These are phyloP conservation scores for Chrysaora quinquecirrha DNA, from an alignment of 30 jellyfish, hydroid and myxozoan species.

Conservation along the genomic window DNA sequence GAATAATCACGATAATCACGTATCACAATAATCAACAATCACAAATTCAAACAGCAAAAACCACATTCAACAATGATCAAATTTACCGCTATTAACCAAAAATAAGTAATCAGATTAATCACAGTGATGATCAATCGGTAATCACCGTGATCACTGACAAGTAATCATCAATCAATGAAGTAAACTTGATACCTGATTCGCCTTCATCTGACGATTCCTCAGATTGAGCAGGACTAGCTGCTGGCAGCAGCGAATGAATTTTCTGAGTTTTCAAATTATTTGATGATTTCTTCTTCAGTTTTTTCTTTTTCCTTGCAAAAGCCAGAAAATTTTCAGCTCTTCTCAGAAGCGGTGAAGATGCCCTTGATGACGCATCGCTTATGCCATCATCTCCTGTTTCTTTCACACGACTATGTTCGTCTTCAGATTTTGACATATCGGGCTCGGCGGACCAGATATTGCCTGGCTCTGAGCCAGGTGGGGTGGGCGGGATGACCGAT, in stretches of 20 bases:
- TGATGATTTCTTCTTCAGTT: slow-evolving; percentile 31
- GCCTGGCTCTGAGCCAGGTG: slow-evolving; percentile 35
- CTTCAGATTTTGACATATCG: slow-evolving; percentile 16
- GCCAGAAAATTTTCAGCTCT: slow-evolving; percentile 71
- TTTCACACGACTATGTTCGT: slow-evolving; percentile 11
- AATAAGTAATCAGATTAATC: too few relatives aligned
- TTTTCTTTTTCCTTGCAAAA: slow-evolving; percentile 62
- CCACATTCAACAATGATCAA: too few relatives aligned
- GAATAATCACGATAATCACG: too few relatives aligned
- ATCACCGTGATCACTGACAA: neutral
- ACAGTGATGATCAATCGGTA: too few relatives aligned
- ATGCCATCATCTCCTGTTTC: slow-evolving; percentile 15
- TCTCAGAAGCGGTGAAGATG: slow-evolving; percentile 69
- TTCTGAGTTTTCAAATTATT: slow-evolving; percentile 11
- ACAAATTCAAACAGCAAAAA: too few relatives aligned
- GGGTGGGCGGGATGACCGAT: slow-evolving; percentile 73
- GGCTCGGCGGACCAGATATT: slow-evolving; percentile 44
- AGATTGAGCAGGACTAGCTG: slow-evolving; percentile 20
- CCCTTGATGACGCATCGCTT: slow-evolving; percentile 47
- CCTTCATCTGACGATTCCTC: slow-evolving; percentile 45
- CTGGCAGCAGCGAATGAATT: slow-evolving; percentile 44
- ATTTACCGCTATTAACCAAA: too few relatives aligned
- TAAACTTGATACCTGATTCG: slow-evolving; percentile 1
- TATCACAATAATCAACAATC: too few relatives aligned
- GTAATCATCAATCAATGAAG: neutral